Evolutionary conservation across 1,140 invertebrate species (phyloP), one percentile per base, ranked within the genome.

Genomic region (Oedothorax gibbosus): DNA sequence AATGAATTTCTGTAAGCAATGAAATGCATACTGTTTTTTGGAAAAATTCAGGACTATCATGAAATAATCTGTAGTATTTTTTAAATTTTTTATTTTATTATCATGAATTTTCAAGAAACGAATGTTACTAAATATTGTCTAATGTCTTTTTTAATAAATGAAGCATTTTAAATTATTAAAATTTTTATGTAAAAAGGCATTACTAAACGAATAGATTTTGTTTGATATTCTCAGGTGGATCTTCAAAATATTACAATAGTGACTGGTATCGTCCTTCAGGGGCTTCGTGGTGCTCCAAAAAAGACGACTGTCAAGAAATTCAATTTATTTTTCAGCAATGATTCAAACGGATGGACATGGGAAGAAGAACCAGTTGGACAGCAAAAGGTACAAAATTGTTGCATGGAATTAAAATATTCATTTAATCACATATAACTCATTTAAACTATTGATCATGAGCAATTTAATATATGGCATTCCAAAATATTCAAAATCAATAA

Each of bases 341-440:
- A 88, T 66, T 86, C 86, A 2, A 68, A 65, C 0, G 57, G 57
- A 51, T 88, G 88, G 88, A 66, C 50, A 6, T 86, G 75, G 75
- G 88, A 88, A 87, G 88, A 88, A 77, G 87, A 88, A 79, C 88
- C 88, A n/a, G 84, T 88, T 15, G 87, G 87, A 21, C 84, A 76
- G 21, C 80, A 87, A 66, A 88, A 88, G 72, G 87, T 87, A 54
- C 54, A 4, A 53, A 35, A 35, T 35, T 35, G 35, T 5, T 35
- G 35, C 35, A 35, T 35, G 35, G 5, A 35, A 35, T 35, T 35
- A 35, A 35, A 35, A 35, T 35, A 35, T 35, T 35, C 35, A 35
- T 35, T 35, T 35, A 35, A 35, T 1, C 35, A 35, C 5, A 35
- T 35, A 1, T 35, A 35, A 35, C 35, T 35, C 35, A 35, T 35